These are phyloP conservation scores for Macroglossus sobrinus DNA, from an alignment of 2,113 vertebrate species.

Conservation along the genomic window DNA sequence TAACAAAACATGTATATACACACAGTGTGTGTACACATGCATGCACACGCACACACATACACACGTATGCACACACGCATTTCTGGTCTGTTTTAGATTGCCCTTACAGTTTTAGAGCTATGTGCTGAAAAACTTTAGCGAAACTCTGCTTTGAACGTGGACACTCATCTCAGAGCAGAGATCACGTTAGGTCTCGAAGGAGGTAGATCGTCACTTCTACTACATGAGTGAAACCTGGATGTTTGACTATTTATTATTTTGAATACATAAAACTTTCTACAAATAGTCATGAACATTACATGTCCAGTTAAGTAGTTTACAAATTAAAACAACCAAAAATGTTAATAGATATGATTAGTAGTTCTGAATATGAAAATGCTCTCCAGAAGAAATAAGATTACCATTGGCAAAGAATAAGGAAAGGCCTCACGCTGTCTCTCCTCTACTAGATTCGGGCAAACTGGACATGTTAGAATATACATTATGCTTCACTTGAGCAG, in stretches of 20 bases:
- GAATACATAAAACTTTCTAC: neutral
- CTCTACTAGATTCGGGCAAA: neutral
- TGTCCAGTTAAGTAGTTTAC: neutral
- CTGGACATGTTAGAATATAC: neutral
- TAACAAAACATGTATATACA: neutral
- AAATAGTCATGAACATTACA: neutral
- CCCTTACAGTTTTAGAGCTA: neutral
- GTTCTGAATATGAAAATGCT: neutral
- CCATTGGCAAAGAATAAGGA: neutral
- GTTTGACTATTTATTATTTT: neutral
- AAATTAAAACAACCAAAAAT: neutral
- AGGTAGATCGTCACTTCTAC: neutral
- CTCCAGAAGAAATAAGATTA: neutral
- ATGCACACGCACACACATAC: neutral
- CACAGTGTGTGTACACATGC: neutral
- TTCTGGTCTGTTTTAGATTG: neutral
- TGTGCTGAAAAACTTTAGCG: neutral
- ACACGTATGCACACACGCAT: neutral
- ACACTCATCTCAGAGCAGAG: neutral
- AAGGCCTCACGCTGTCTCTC: neutral
- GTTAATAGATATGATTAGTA: neutral
- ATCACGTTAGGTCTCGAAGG: neutral
- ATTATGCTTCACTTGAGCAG: neutral
- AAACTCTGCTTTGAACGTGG: neutral
- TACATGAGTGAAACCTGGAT: neutral